These are phyloP conservation scores for Acanthosepion pharaonis DNA, from an alignment of 2,888 invertebrate genomes.

Conservation along the genomic window DNA sequence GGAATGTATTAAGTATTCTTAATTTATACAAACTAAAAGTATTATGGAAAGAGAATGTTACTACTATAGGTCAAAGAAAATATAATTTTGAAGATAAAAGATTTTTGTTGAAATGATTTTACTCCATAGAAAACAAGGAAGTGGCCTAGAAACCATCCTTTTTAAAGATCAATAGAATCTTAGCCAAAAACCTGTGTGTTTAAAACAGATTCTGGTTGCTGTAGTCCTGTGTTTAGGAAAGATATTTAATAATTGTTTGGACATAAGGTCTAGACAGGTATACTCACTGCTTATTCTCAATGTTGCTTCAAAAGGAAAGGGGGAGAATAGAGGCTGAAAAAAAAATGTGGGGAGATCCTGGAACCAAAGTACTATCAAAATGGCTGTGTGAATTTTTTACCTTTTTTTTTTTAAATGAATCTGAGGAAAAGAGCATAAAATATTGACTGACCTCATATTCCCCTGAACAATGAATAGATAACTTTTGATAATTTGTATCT, in stretches of 20 bases:
- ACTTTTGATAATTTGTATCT: too few relatives aligned
- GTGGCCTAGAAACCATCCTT: background rate
- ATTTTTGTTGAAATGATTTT: background rate
- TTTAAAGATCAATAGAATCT: background rate
- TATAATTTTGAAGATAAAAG: background rate
- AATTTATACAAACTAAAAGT: background rate
- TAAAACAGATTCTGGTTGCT: background rate
- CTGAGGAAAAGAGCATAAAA: too few relatives aligned
- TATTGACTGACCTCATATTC: too few relatives aligned
- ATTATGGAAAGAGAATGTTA: background rate
- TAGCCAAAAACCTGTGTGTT: background rate
- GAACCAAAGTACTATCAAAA: background rate
- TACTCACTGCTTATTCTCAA: background rate
- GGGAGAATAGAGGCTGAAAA: background rate
- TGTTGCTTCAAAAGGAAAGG: background rate
- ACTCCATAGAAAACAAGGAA: background rate
- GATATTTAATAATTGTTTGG: background rate
- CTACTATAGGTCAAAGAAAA: too few relatives aligned
- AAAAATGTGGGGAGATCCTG: background rate
- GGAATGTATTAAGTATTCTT: background rate
- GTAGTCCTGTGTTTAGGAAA: background rate
- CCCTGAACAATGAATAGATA: too few relatives aligned
- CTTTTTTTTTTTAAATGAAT: too few relatives aligned
- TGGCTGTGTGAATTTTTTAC: too few relatives aligned
- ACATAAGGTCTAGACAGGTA: background rate